These are phyloP conservation scores for Cryptosula pallasiana DNA, from an alignment of 2,888 invertebrate genomes.

Conservation along the genomic window DNA sequence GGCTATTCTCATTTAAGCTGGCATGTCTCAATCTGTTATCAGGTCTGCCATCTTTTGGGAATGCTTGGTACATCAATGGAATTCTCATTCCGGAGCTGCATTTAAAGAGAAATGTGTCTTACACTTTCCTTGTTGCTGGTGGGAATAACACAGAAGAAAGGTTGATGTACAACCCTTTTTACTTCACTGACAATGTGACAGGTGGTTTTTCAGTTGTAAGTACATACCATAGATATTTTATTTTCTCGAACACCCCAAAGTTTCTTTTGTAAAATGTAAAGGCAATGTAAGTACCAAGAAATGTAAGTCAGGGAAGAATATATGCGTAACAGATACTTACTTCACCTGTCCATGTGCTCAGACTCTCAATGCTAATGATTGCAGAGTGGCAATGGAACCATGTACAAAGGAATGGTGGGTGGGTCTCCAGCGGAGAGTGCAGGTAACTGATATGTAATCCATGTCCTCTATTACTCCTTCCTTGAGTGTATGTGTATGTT, in stretches of 20 bases:
- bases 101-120: conserved; percentile 78
- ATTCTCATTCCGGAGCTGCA: conserved; percentile 81
- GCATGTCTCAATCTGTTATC: no score
- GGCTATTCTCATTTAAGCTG: no score
- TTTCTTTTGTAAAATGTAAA: no score
- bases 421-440: background rate
- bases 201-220: no score
- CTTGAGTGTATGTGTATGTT: no score
- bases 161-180: conserved; percentile 82
- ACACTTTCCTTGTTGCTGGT: conserved; percentile 80
- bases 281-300: no score
- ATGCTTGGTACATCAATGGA: conserved; percentile 88
- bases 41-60: conserved; percentile 56
- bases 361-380: no score
- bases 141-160: conserved; percentile 75
- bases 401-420: conserved; percentile 4
- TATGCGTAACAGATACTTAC: background rate
- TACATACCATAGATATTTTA: no score
- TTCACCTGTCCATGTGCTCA: background rate
- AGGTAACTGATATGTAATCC: no score
- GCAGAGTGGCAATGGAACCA: conserved; percentile 2
- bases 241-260: no score
- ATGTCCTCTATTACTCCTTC: no score
- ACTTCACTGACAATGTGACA: conserved; percentile 78
- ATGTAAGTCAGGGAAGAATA: no score